Conservation (phyloP, 1,140 invertebrate genomes). For the Trachelipus rathkii region DNA sequence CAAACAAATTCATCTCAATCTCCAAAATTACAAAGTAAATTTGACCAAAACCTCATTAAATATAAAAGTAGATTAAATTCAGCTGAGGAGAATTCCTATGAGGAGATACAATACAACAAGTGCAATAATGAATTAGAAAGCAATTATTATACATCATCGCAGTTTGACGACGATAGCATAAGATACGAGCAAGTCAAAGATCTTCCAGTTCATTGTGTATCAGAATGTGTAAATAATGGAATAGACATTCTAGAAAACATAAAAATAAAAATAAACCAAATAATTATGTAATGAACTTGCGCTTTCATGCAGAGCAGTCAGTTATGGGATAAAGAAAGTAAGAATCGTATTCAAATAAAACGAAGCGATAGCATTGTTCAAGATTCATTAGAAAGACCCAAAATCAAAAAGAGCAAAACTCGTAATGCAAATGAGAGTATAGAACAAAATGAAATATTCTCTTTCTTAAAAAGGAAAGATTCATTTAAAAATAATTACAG, state of each 20-base stretch:
- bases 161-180: not conserved
- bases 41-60: not conserved
- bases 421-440: not conserved
- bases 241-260: not conserved
- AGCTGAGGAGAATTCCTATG: not conserved
- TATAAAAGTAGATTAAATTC: not conserved
- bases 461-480: not conserved
- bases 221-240: not conserved
- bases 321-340: not conserved
- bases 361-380: not conserved
- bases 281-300: not conserved
- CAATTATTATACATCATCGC: not conserved
- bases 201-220: not conserved
- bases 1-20: not conserved
- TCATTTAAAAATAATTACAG: not conserved
- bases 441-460: not conserved
- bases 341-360: not conserved
- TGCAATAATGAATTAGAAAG: not conserved
- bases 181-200: not conserved
- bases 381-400: not conserved
- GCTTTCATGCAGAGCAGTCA: too few relatives aligned
- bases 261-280: not conserved
- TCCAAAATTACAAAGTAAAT: not conserved
- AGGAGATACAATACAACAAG: not conserved
- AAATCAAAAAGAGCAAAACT: not conserved